A percentile compares a stretch with the other conserved stretches of the same genome.
Conservation (phyloP, 2,797 vertebrate genomes). For the Hippoglossus hippoglossus region DNA sequence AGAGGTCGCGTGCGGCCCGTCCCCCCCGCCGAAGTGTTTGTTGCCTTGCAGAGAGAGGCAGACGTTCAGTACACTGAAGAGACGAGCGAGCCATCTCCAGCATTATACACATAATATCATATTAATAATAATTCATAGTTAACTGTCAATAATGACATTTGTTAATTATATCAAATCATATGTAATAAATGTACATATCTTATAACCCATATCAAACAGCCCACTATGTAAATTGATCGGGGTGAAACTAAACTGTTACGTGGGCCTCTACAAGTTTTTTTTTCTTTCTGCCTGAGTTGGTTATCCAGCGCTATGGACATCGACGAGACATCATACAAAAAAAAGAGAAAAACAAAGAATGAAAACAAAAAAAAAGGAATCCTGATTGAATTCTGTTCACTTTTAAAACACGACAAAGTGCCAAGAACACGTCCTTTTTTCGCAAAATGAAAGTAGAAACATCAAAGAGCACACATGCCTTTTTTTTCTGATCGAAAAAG, state of each 20-base stretch:
- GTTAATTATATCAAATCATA: conserved; percentile 82
- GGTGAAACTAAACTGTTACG: conserved; percentile 75
- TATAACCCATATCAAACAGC: conserved; percentile 82
- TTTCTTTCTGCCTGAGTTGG: conserved; percentile 87
- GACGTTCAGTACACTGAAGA: conserved; percentile 70
- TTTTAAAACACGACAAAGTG: conserved; percentile 85
- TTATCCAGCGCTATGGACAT: conserved; percentile 87
- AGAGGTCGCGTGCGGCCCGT: conserved; percentile 67
- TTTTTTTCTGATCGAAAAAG: conserved; percentile 88
- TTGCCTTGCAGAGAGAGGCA: conserved; percentile 65
- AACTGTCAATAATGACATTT: conserved; percentile 74
- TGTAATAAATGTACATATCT: conserved; percentile 78
- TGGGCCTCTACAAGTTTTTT: conserved; percentile 77
- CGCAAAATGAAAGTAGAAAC: conserved; percentile 83
- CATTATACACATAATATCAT: conserved; percentile 74
- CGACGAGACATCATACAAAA: conserved; percentile 79
- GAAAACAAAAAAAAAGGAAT: conserved; percentile 73
- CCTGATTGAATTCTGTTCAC: conserved; percentile 82
- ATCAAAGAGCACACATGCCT: conserved; percentile 80
- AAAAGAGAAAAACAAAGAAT: conserved; percentile 41
- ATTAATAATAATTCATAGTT: conserved; percentile 79
- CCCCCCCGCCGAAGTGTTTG: conserved; percentile 70
- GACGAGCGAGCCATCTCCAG: conserved; percentile 79
- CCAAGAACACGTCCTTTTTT: conserved; percentile 78
- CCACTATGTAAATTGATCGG: conserved; percentile 80